phyloP scores from a whole-genome alignment of 2,113 vertebrate species.

The Cyanistes caeruleus region DNA sequence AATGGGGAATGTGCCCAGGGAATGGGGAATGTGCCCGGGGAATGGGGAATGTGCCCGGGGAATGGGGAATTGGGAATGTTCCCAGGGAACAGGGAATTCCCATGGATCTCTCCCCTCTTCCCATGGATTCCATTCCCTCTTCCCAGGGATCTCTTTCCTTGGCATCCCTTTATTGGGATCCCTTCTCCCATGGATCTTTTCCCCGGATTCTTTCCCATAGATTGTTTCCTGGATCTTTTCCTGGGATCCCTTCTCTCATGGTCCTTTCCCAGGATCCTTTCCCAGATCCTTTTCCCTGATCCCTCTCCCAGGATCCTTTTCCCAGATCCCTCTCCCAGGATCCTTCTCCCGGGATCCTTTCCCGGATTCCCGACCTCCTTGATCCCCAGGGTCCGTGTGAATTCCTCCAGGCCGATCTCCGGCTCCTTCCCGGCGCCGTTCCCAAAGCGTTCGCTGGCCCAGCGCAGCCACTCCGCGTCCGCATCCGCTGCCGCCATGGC shows the following conservation, averaged over 20 bases:
- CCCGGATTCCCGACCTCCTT: slow-evolving; percentile 80
- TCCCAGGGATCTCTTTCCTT: neutral
- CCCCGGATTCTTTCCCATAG: too few relatives aligned
- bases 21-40: neutral
- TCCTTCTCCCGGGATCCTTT: neutral
- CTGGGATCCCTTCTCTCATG: too few relatives aligned
- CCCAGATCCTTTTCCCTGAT: too few relatives aligned
- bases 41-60: neutral
- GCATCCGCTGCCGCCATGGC: slow-evolving; percentile 75
- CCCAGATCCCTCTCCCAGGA: too few relatives aligned
- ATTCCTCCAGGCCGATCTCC: slow-evolving; percentile 84
- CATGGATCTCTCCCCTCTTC: neutral
- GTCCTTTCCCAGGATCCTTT: neutral
- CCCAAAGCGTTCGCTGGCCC: slow-evolving; percentile 85
- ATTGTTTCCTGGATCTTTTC: too few relatives aligned
- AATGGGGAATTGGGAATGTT: neutral
- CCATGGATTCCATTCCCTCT: neutral
- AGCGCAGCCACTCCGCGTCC: slow-evolving; percentile 84
- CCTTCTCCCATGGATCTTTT: neutral
- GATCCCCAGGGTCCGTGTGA: slow-evolving; percentile 84
- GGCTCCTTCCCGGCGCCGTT: slow-evolving; percentile 81
- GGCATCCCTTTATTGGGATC: neutral
- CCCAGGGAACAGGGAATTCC: neutral
- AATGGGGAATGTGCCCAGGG: neutral
- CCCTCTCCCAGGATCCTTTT: neutral